A percentile compares a stretch with the other conserved stretches of the same genome.
Evolutionary conservation across 2,888 invertebrate genomes (phyloP).

Genomic region (Brassicogethes aeneus): DNA sequence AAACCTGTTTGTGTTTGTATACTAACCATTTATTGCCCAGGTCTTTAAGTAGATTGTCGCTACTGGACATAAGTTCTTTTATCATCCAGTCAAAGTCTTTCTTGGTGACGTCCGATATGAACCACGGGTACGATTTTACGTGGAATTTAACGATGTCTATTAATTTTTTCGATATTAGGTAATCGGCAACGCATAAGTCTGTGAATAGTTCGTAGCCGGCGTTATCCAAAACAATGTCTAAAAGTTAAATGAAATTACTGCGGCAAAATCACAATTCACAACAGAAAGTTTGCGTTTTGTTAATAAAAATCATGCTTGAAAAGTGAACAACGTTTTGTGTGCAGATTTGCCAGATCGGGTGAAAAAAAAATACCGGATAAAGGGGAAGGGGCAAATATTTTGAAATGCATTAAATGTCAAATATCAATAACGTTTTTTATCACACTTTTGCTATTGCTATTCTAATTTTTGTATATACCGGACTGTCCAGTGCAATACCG

Average conservation of each 20-base stretch:
- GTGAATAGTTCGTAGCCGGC: constrained; percentile 87
- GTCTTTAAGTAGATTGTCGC: constrained; percentile 27
- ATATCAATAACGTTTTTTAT: too few relatives aligned
- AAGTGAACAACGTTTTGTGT: too few relatives aligned
- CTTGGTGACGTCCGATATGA: constrained; percentile 79
- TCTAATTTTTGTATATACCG: too few relatives aligned
- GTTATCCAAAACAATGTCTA: constrained; percentile 84
- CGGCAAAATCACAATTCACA: too few relatives aligned
- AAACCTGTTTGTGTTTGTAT: constrained; percentile 44
- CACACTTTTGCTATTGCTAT: too few relatives aligned
- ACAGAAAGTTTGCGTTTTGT: too few relatives aligned
- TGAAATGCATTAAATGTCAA: too few relatives aligned
- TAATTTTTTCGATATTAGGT: constrained; percentile 52
- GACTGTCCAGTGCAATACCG: too few relatives aligned
- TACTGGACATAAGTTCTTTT: constrained; percentile 36
- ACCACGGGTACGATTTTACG: constrained; percentile 90
- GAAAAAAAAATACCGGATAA: too few relatives aligned
- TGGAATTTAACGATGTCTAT: constrained; percentile 70
- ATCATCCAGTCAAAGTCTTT: constrained; percentile 69
- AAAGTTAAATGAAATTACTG: constrained; percentile 14
- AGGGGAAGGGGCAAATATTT: too few relatives aligned
- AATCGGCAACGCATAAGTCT: constrained; percentile 82
- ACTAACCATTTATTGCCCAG: constrained; percentile 53
- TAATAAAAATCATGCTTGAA: too few relatives aligned
- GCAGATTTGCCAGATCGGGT: too few relatives aligned